phyloP scores from a whole-genome alignment of 2,113 vertebrate species.

The Callorhinus ursinus region DNA sequence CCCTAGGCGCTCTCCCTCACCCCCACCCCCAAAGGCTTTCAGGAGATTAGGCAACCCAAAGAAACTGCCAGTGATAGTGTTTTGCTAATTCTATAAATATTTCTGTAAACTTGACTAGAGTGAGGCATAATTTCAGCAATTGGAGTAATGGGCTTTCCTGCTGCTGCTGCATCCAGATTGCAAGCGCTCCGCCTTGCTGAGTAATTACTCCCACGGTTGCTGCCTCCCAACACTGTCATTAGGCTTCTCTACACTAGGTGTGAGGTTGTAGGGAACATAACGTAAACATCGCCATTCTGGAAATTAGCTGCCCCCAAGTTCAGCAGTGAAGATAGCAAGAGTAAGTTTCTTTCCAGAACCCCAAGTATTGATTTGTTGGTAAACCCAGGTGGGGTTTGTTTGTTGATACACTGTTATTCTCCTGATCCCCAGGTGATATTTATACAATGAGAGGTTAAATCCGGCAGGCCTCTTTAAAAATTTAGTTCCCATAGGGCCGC shows the following conservation, averaged over 20 bases:
- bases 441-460: constrained; percentile 16
- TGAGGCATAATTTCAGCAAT: constrained; percentile 41
- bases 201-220: constrained; percentile 56
- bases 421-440: constrained; percentile 38
- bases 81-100: constrained; percentile 67
- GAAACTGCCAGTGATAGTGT: constrained; percentile 50
- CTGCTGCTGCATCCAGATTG: constrained; percentile 7
- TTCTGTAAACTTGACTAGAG: constrained; percentile 70
- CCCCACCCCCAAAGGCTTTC: constrained; percentile 39
- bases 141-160: constrained; percentile 60
- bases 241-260: constrained; percentile 55
- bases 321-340: not conserved
- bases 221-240: not conserved
- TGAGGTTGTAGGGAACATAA: not conserved
- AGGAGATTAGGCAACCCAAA: constrained; percentile 71
- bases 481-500: not conserved
- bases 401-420: constrained; percentile 48
- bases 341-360: constrained; percentile 24
- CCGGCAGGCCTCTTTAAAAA: not conserved
- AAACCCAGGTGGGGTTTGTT: constrained; percentile 51
- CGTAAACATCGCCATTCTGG: constrained; percentile 35
- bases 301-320: constrained; percentile 9
- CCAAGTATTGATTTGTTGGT: constrained; percentile 12
- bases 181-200: constrained; percentile 47
- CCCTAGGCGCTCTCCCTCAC: not conserved